Evolutionary conservation across 2,113 vertebrate species (phyloP).

Genomic region (Chunga burmeisteri): DNA sequence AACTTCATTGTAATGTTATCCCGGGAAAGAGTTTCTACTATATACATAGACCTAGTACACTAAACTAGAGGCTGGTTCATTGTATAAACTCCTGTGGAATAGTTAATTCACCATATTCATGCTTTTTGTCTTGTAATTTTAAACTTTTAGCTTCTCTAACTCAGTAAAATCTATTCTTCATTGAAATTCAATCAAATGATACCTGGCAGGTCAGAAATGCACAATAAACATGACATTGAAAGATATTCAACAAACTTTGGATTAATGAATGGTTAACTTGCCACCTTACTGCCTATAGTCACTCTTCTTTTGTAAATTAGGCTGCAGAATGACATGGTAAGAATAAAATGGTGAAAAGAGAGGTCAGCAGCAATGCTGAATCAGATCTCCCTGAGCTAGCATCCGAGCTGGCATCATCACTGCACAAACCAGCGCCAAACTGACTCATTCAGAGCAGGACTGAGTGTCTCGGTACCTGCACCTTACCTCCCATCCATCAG

Average conservation of each 20-base stretch:
- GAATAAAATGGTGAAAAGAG: background rate
- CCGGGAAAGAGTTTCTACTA: background rate
- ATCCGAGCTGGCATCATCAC: background rate
- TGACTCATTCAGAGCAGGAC: background rate
- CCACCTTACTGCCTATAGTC: background rate
- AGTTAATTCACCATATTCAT: background rate
- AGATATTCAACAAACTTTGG: background rate
- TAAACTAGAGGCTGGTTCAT: background rate
- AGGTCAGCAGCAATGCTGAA: conserved; percentile 2
- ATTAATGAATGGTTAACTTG: background rate
- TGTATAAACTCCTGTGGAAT: background rate
- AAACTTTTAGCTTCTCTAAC: background rate
- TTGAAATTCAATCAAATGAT: background rate
- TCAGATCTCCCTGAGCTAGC: background rate
- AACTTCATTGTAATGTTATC: background rate
- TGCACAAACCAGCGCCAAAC: background rate
- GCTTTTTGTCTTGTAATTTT: background rate
- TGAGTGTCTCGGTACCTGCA: background rate
- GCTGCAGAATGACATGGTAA: background rate
- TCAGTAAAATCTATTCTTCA: background rate
- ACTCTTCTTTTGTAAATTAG: background rate
- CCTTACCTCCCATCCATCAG: background rate
- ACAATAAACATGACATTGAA: background rate
- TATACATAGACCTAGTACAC: background rate
- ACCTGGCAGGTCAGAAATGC: background rate